A percentile compares a stretch with the other conserved stretches of the same genome.
Conservation (phyloP, 2,888 invertebrate species). For the Drosophila sordidapex region DNA sequence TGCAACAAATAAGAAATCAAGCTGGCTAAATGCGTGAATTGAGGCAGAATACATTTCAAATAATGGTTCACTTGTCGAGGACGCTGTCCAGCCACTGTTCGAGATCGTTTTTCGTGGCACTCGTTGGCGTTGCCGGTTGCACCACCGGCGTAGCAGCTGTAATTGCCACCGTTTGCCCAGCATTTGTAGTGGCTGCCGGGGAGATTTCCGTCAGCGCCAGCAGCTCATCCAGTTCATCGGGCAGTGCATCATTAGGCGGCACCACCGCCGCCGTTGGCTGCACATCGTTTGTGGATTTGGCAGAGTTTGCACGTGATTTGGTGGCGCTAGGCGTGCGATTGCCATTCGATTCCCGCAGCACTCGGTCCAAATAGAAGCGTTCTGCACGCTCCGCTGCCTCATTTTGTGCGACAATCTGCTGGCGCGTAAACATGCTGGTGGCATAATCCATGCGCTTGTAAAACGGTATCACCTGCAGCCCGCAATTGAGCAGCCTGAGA, state of each 20-base stretch:
- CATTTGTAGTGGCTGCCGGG: background rate
- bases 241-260: constrained; percentile 3
- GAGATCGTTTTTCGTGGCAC: constrained; percentile 75
- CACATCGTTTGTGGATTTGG: constrained; percentile 34
- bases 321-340: constrained; percentile 16
- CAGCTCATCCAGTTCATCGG: constrained; percentile 83
- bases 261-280: background rate
- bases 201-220: constrained; percentile 58
- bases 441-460: constrained; percentile 85
- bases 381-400: constrained; percentile 80
- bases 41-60: background rate
- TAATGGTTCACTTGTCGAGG: constrained; percentile 73
- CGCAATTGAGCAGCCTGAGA: constrained; percentile 83
- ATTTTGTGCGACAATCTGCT: constrained; percentile 79
- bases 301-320: constrained; percentile 54
- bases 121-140: constrained; percentile 47
- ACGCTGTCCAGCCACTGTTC: constrained; percentile 84
- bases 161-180: constrained; percentile 22
- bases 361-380: constrained; percentile 72
- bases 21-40: background rate
- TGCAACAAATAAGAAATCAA: background rate
- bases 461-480: constrained; percentile 85
- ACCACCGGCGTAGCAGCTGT: constrained; percentile 34
- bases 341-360: constrained; percentile 67
- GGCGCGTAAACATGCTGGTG: constrained; percentile 83